These are phyloP conservation scores for Odontocerum albicorne DNA, from an alignment of 2,888 invertebrate species.

Conservation along the genomic window DNA sequence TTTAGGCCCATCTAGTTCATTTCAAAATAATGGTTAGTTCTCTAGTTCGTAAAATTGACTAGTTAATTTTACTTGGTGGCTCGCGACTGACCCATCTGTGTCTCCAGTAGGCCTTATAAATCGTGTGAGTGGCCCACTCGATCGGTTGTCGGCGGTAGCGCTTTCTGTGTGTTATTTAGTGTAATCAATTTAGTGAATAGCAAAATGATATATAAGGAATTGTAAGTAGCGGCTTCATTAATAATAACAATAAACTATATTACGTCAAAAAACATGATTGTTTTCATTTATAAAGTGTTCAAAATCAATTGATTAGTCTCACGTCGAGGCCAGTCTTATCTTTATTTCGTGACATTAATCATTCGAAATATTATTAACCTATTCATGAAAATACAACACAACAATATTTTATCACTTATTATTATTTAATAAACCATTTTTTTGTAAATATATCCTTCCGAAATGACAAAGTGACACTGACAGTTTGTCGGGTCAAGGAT, in stretches of 20 bases:
- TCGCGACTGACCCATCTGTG: too few species aligned
- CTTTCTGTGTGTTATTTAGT: constrained; percentile 35
- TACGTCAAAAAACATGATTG: not conserved
- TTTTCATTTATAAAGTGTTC: constrained; percentile 27
- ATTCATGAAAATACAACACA: not conserved
- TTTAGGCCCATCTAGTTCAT: too few species aligned
- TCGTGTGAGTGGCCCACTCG: constrained; percentile 19
- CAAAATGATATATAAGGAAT: constrained; percentile 36
- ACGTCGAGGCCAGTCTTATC: constrained; percentile 26
- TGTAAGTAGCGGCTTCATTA: constrained; percentile 25
- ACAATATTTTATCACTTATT: not conserved
- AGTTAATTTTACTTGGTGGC: too few species aligned
- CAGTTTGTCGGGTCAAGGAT: constrained; percentile 35
- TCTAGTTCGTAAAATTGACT: too few species aligned
- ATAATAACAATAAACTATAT: not conserved
- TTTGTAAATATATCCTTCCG: not conserved
- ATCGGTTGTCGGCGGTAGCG: constrained; percentile 44
- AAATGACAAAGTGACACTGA: constrained; percentile 28
- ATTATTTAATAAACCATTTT: not conserved
- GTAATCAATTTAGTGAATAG: constrained; percentile 29
- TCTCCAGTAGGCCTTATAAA: too few species aligned
- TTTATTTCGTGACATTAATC: constrained; percentile 20
- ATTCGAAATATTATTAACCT: constrained; percentile 17
- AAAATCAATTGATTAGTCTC: constrained; percentile 27
- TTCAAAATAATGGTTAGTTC: too few species aligned